Percentiles rank a stretch among this genome's conserved stretches.
These are phyloP conservation scores for Drosophila oshimai DNA, from an alignment of 1,140 invertebrate species.

Conservation along the genomic window DNA sequence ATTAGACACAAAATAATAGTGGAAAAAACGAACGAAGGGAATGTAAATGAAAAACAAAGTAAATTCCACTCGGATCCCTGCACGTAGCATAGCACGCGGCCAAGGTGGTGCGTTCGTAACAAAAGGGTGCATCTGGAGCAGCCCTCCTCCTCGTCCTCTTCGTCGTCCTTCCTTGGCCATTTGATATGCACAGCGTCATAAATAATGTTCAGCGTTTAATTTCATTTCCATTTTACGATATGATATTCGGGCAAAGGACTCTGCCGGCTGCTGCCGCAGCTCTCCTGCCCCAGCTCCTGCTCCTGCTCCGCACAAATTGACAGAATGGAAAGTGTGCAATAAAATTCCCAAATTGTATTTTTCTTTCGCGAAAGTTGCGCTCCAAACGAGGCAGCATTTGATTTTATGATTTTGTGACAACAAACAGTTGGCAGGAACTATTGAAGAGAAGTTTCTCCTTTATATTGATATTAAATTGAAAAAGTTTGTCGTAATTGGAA, in stretches of 20 bases:
- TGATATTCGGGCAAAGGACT: constrained; percentile 49
- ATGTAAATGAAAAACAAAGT: constrained; percentile 76
- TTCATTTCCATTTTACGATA: constrained; percentile 81
- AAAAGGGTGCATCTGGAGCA: constrained; percentile 45
- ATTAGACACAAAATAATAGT: constrained; percentile 80
- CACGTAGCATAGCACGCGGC: constrained; percentile 36
- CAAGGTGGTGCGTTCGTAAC: constrained; percentile 39
- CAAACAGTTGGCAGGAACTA: constrained; percentile 50
- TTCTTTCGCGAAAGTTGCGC: constrained; percentile 51
- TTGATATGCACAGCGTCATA: constrained; percentile 79
- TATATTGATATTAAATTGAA: constrained; percentile 51
- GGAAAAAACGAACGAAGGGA: constrained; percentile 20
- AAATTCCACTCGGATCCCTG: constrained; percentile 58
- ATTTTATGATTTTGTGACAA: constrained; percentile 64
- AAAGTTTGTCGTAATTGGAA: constrained; percentile 46
- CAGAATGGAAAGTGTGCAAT: constrained; percentile 78
- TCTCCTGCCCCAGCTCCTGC: constrained; percentile 1
- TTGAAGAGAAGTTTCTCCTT: constrained; percentile 11
- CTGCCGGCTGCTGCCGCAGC: constrained; percentile 15
- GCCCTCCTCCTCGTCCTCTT: neutral
- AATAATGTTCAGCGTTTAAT: constrained; percentile 81
- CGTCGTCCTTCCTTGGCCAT: constrained; percentile 35
- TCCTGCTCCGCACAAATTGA: constrained; percentile 48
- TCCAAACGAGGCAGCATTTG: constrained; percentile 44
- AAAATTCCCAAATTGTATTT: constrained; percentile 79